A percentile compares a stretch with the other conserved stretches of the same genome.
phyloP scores from a whole-genome alignment of 1,140 invertebrate species.

The Drosophila setifemur region DNA sequence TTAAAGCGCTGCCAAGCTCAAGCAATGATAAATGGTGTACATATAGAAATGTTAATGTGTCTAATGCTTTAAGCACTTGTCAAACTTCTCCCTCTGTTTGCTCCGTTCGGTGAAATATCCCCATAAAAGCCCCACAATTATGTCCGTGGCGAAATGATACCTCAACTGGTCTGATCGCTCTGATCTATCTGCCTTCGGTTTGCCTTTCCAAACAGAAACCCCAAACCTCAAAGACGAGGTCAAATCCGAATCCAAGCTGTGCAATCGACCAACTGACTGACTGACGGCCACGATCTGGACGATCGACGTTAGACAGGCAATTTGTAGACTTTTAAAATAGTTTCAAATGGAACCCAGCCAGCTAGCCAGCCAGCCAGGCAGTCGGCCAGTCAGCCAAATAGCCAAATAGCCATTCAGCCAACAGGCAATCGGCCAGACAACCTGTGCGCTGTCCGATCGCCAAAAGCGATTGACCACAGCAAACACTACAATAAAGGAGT shows the following conservation, averaged over 20 bases:
- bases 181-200: conserved; percentile 5
- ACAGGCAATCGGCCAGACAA: conserved; percentile 32
- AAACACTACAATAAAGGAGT: conserved; percentile 41
- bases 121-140: conserved; percentile 43
- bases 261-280: conserved; percentile 65
- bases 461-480: conserved; percentile 16
- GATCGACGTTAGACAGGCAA: conserved; percentile 66
- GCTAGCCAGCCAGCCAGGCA: conserved; percentile 20
- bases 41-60: conserved; percentile 13
- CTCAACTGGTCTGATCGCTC: conserved; percentile 18
- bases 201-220: conserved; percentile 61
- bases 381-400: conserved; percentile 23
- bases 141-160: conserved; percentile 46
- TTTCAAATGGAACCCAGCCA: conserved; percentile 57
- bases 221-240: conserved; percentile 58
- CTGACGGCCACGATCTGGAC: conserved; percentile 33
- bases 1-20: conserved; percentile 5
- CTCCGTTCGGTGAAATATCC: conserved; percentile 8
- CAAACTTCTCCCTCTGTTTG: conserved; percentile 2
- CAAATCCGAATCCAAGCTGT: conserved; percentile 56
- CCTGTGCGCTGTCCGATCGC: conserved; percentile 33
- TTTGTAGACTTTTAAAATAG: conserved; percentile 78
- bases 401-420: neutral
- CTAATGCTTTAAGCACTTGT: conserved; percentile 24
- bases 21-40: neutral